phyloP scores from a whole-genome alignment of 2,113 vertebrate species.

The Abramis brama region DNA sequence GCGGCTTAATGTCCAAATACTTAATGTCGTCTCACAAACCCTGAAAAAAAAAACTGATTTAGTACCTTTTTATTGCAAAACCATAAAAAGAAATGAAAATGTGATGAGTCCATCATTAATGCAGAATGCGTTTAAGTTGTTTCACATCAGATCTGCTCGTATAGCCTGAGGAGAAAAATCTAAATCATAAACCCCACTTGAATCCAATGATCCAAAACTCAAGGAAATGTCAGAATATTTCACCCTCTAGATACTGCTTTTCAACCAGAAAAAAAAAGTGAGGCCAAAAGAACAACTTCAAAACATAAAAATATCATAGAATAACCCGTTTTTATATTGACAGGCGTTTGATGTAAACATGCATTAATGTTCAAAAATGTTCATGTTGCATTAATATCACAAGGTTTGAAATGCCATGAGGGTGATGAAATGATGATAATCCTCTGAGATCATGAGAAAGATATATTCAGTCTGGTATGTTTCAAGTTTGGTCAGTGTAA shows the following conservation, averaged over 20 bases:
- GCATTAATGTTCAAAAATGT: background rate
- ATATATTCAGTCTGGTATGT: background rate
- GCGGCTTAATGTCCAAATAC: background rate
- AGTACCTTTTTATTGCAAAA: slow-evolving; percentile 4
- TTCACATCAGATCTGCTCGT: slow-evolving; percentile 2
- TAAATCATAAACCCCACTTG: slow-evolving; percentile 5
- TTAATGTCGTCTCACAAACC: background rate
- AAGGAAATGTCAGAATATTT: slow-evolving; percentile 13
- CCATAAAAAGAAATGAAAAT: slow-evolving; percentile 33
- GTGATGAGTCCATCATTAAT: background rate
- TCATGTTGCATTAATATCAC: background rate
- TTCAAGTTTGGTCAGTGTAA: background rate
- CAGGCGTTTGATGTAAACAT: background rate
- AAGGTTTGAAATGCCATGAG: background rate
- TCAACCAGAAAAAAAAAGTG: background rate
- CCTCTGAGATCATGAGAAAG: background rate
- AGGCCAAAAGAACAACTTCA: background rate
- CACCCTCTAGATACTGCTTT: background rate
- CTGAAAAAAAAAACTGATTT: background rate
- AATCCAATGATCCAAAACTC: slow-evolving; percentile 29
- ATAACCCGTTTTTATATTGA: background rate
- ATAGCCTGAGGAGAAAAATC: slow-evolving; percentile 9
- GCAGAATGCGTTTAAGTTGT: background rate
- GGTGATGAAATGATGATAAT: background rate
- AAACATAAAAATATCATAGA: background rate